Conservation (phyloP, 2,113 vertebrate species). For the Zootoca vivipara region DNA sequence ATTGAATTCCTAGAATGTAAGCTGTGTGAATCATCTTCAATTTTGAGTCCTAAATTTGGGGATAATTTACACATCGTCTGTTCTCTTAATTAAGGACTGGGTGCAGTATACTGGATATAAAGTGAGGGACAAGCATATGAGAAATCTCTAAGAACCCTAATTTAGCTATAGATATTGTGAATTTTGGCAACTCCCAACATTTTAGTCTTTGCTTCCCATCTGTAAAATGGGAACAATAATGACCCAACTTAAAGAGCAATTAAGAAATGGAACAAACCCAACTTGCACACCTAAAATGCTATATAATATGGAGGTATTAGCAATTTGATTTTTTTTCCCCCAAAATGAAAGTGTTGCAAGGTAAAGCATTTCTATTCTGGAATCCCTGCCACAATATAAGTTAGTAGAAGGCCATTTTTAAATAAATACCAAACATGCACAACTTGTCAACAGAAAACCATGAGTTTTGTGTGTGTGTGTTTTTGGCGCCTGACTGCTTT, state of each 20-base stretch:
- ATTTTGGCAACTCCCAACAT: not conserved
- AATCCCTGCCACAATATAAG: not conserved
- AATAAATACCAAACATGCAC: not conserved
- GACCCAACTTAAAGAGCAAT: not conserved
- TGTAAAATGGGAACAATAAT: not conserved
- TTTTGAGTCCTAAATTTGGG: slow-evolving; percentile 1
- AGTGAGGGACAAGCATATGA: not conserved
- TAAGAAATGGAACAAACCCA: not conserved
- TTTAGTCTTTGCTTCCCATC: not conserved
- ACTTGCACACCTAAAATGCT: not conserved
- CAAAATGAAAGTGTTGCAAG: not conserved
- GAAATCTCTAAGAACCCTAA: not conserved
- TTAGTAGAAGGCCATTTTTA: not conserved
- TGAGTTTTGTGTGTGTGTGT: too few species aligned
- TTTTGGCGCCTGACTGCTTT: not conserved
- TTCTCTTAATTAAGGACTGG: not conserved
- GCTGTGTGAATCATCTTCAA: not conserved
- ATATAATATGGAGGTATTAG: not conserved
- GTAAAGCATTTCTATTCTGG: not conserved
- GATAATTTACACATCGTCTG: slow-evolving; percentile 19
- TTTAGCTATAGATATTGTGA: not conserved
- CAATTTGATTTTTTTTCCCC: not conserved
- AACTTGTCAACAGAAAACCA: not conserved
- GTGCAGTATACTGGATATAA: not conserved
- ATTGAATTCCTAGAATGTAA: slow-evolving; percentile 19